These are phyloP conservation scores for Acipenser transmontanus DNA, from an alignment of 2,797 vertebrate genomes.

Conservation along the genomic window DNA sequence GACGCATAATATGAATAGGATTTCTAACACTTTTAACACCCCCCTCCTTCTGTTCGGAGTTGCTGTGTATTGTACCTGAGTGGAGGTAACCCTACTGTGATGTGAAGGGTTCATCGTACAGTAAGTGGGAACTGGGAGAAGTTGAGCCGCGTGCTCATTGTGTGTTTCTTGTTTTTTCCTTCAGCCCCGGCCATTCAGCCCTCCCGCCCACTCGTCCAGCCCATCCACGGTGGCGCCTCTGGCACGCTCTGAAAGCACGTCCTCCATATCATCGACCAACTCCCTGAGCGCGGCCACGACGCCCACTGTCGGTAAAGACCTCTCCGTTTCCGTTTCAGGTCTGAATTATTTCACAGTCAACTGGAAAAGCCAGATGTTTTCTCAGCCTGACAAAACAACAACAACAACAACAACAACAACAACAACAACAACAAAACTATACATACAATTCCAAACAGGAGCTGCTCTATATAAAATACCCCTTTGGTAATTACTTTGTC, in stretches of 20 bases:
- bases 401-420: too few species aligned
- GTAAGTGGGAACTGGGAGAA: too few species aligned
- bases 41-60: too few species aligned
- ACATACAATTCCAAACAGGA: too few species aligned
- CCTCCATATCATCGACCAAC: constrained; percentile 92
- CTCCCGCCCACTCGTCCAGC: constrained; percentile 86
- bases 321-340: constrained; percentile 58
- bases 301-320: constrained; percentile 84
- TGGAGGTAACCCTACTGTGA: too few species aligned
- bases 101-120: too few species aligned
- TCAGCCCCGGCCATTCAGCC: constrained; percentile 88
- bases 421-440: too few species aligned
- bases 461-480: too few species aligned
- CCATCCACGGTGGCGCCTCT: constrained; percentile 90
- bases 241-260: constrained; percentile 92
- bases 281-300: constrained; percentile 93
- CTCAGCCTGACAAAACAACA: not conserved
- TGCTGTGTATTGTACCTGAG: too few species aligned
- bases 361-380: constrained; percentile 5
- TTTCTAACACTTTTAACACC: too few species aligned
- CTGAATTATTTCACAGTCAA: constrained; percentile 15
- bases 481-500: too few species aligned
- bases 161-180: constrained; percentile 25
- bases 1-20: too few species aligned
- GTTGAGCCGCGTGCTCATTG: not conserved